A percentile compares a stretch with the other conserved stretches of the same genome.
These are phyloP conservation scores for Montipora foliosa DNA, from an alignment of 64 coral and sea anemone genomes.

Conservation along the genomic window DNA sequence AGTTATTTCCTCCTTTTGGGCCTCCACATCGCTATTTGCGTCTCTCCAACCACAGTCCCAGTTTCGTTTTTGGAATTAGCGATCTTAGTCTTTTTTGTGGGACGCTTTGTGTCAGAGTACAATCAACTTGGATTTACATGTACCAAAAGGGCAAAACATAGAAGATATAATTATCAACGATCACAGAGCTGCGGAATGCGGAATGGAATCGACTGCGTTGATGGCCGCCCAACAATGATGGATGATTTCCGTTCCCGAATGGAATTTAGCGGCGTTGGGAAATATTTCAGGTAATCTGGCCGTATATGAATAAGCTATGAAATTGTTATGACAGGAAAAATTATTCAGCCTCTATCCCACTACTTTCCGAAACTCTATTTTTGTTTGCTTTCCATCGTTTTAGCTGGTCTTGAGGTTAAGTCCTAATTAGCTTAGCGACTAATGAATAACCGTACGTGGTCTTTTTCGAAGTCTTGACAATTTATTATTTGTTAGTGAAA, in stretches of 20 bases:
- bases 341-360: too few relatives aligned
- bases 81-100: conserved; percentile 32
- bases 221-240: background rate
- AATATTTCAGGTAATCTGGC: conserved; percentile 14
- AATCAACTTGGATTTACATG: background rate
- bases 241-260: conserved; percentile 14
- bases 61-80: conserved; percentile 12
- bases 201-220: background rate
- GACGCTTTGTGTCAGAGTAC: conserved; percentile 6
- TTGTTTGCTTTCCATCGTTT: too few relatives aligned
- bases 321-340: too few relatives aligned
- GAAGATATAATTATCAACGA: background rate
- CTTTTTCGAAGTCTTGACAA: too few relatives aligned
- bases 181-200: background rate
- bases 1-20: conserved; percentile 30
- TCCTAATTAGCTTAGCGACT: too few relatives aligned
- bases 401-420: too few relatives aligned
- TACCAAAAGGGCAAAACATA: background rate
- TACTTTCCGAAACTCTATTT: too few relatives aligned
- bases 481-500: too few relatives aligned
- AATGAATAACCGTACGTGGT: too few relatives aligned
- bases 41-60: conserved; percentile 6
- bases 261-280: background rate
- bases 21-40: conserved; percentile 32
- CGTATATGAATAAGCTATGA: too few relatives aligned